Base-by-base conservation (phyloP, 2,113 vertebrate genomes). In the Albula glossodonta region DNA sequence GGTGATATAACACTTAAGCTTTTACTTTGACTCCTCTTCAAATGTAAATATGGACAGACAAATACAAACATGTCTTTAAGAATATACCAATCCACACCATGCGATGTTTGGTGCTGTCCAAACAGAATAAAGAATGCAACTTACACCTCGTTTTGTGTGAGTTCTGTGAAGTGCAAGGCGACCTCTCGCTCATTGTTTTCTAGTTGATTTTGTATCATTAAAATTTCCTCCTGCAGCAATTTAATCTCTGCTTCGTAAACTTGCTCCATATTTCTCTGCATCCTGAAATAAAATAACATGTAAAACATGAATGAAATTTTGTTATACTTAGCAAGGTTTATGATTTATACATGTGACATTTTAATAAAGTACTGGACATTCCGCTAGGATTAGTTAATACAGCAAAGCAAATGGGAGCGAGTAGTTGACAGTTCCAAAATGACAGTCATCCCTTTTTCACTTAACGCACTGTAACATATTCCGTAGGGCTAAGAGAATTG, bases 221-320 rank as follows among this genome's bases (percentile, higher is more conserved):
- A 48, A 53, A 97, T 94, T 90, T 97, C 96, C 87, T 94, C 93
- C 85, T 94, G 91, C n/a, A 98, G 92, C 0, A 12, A 80, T 17
- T 81, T 52, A 2, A 97, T 93, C 88, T 97, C 92, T 17, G 94
- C 92, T 90, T 97, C 92, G 89, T 93, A 95, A 2, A 89, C 82
- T n/a, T 93, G 88, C 74, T 93, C 91, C 41, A 0, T 0, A 0
- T 4, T 51, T 5, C 50, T 4, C 0, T 92, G 86, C 92, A 93
- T 94, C 87, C 89, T 80, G 66, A 51, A 86, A 12, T 22, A 56
- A 78, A 84, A 41, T 41, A 41, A 41, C 31, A 41, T 41, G 31
- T 41, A 41, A 41, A 41, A 41, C 31, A 41, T 41, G 31, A 41
- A 41, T 41, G 31, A 1, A 41, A 41, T 41, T 41, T 41, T 1